Conservation (phyloP, 2,797 vertebrate genomes). For the Hyperoplus lanceolatus region DNA sequence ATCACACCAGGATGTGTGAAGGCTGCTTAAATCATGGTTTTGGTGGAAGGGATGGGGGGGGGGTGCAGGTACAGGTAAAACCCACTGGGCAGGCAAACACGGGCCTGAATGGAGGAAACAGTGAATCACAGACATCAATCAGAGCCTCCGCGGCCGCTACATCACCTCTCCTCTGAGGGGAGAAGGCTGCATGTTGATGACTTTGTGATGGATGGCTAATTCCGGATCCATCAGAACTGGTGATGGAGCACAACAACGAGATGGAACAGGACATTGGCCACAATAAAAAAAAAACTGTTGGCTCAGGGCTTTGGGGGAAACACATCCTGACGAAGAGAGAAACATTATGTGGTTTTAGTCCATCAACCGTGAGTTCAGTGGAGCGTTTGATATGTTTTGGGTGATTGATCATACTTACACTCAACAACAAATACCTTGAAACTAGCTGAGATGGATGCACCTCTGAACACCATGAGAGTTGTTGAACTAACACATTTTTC, state of each 20-base stretch:
- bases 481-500: background rate
- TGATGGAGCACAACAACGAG: conserved; percentile 55
- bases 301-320: conserved; percentile 52
- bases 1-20: conserved; percentile 25
- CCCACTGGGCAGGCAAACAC: background rate
- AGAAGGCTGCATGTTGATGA: conserved; percentile 69
- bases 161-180: conserved; percentile 58
- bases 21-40: conserved; percentile 38
- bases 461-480: background rate
- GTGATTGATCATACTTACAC: conserved; percentile 8
- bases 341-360: conserved; percentile 35
- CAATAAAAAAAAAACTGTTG: conserved; percentile 43
- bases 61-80: conserved; percentile 28
- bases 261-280: conserved; percentile 28
- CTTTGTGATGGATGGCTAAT: conserved; percentile 76
- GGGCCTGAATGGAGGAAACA: conserved; percentile 6
- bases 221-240: conserved; percentile 47
- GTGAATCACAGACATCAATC: conserved; percentile 68
- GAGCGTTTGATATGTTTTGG: background rate
- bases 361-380: conserved; percentile 15
- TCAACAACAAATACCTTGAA: conserved; percentile 3
- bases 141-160: conserved; percentile 34
- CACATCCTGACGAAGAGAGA: background rate
- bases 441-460: background rate
- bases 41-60: background rate